A percentile compares a stretch with the other conserved stretches of the same genome.
Conservation (phyloP, 2,888 invertebrate species). For the Choreutis nemorana region DNA sequence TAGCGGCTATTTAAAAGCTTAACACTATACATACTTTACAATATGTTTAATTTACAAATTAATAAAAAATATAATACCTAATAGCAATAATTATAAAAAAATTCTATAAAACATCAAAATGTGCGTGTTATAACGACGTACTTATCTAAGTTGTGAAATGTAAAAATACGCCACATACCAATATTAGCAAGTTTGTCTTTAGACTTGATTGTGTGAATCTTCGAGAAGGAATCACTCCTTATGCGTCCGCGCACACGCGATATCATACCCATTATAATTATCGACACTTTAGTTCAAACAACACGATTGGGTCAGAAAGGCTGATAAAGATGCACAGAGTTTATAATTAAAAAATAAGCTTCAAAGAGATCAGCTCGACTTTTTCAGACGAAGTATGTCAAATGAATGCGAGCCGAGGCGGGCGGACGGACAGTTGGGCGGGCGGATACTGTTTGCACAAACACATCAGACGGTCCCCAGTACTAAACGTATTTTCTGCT, state of each 20-base stretch:
- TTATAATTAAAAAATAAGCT: too few relatives aligned
- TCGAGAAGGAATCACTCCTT: constrained; percentile 69
- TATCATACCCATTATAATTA: constrained; percentile 71
- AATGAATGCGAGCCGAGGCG: constrained; percentile 44
- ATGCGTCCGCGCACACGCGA: constrained; percentile 73
- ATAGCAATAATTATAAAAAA: too few relatives aligned
- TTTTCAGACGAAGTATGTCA: constrained; percentile 30
- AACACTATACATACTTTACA: too few relatives aligned
- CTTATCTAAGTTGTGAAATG: neutral
- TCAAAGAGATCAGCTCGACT: too few relatives aligned
- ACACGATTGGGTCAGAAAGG: constrained; percentile 3
- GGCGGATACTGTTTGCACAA: constrained; percentile 25
- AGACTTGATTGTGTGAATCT: constrained; percentile 67
- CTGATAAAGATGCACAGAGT: too few relatives aligned
- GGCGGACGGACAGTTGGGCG: constrained; percentile 32
- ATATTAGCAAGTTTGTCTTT: constrained; percentile 76
- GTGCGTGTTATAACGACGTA: too few relatives aligned
- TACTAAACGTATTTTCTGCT: neutral
- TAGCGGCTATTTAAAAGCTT: too few relatives aligned
- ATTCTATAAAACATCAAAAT: too few relatives aligned
- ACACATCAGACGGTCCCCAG: constrained; percentile 7
- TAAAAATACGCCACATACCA: constrained; percentile 35
- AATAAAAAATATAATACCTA: too few relatives aligned
- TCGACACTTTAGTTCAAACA: too few relatives aligned
- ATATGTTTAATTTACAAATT: too few relatives aligned